Conservation (phyloP, 2,888 invertebrate species). For the Caenorhabditis virilis region DNA sequence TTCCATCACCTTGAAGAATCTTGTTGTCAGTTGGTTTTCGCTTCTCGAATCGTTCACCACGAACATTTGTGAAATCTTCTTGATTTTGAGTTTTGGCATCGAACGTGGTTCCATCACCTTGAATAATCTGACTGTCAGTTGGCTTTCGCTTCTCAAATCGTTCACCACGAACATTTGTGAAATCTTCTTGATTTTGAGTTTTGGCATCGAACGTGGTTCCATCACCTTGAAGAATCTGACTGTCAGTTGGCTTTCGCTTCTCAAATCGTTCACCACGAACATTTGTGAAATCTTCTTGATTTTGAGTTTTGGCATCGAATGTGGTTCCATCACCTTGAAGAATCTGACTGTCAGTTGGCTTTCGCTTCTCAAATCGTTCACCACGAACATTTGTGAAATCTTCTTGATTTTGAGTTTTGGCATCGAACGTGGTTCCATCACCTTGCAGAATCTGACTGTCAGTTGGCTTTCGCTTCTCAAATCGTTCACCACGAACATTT, state of each 20-base stretch:
- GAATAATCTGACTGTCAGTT: not conserved
- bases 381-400: conserved; percentile 2
- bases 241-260: not conserved
- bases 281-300: not conserved
- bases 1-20: not conserved
- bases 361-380: not conserved
- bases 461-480: not conserved
- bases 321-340: not conserved
- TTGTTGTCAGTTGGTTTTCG: not conserved
- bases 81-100: not conserved
- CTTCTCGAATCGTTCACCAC: conserved; percentile 1
- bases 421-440: not conserved
- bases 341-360: not conserved
- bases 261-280: conserved; percentile 2
- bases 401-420: conserved; percentile 5
- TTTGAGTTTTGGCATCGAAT: not conserved
- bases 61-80: not conserved
- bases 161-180: not conserved
- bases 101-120: not conserved
- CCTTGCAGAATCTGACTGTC: not conserved
- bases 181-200: conserved; percentile 7
- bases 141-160: not conserved
- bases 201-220: not conserved
- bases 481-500: not conserved
- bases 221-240: not conserved